Conservation (phyloP, 2,888 invertebrate genomes). For the Camptogramma bilineatum region DNA sequence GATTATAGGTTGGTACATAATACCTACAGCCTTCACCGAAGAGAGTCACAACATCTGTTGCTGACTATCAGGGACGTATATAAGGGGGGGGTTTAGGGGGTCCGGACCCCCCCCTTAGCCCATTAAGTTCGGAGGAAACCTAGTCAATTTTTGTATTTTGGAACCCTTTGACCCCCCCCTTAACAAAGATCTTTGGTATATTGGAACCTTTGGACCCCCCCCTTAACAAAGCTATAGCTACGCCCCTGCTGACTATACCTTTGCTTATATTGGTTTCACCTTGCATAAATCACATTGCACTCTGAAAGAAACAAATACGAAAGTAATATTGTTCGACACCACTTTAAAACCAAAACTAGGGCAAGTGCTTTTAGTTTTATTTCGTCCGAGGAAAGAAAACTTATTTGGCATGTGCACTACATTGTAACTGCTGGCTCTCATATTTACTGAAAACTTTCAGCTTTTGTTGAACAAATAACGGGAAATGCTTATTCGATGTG, state of each 20-base stretch:
- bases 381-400: conserved; percentile 9
- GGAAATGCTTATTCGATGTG: conserved; percentile 14
- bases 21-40: too few species aligned
- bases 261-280: neutral
- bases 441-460: conserved; percentile 28
- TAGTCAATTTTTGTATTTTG: too few species aligned
- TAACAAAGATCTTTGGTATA: too few species aligned
- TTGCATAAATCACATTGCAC: neutral
- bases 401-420: conserved; percentile 30
- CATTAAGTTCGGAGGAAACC: too few species aligned
- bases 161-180: too few species aligned
- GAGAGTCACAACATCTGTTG: too few species aligned
- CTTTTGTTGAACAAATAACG: conserved; percentile 14
- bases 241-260: neutral
- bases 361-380: conserved; percentile 19
- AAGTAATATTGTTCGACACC: conserved; percentile 10
- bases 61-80: too few species aligned
- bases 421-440: conserved; percentile 27
- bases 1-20: too few species aligned
- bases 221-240: too few species aligned
- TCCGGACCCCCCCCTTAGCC: too few species aligned
- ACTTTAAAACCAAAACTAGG: conserved; percentile 19
- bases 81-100: too few species aligned
- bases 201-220: too few species aligned
- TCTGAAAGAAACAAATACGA: neutral